Evolutionary conservation across 2,888 invertebrate genomes (phyloP).

Genomic region (Pyrgus malvae): DNA sequence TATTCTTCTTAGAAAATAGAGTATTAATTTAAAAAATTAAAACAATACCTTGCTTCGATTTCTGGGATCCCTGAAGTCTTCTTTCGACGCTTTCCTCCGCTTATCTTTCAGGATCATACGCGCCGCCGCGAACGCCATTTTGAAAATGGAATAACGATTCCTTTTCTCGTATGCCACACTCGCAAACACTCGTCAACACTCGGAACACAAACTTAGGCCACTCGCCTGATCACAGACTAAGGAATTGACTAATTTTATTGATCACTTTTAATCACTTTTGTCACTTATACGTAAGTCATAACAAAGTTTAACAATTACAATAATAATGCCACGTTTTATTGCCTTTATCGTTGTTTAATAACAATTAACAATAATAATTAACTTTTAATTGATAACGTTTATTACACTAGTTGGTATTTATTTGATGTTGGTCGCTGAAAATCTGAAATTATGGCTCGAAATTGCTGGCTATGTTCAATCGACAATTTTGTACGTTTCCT

Average conservation of each 20-base stretch:
- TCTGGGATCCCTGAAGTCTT: conserved; percentile 87
- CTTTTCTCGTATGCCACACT: conserved; percentile 11
- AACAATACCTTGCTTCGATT: conserved; percentile 93
- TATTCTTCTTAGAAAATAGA: conserved; percentile 29
- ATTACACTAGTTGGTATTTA: background rate
- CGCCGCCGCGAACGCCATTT: conserved; percentile 92
- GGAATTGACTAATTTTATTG: conserved; percentile 34
- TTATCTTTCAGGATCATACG: conserved; percentile 93
- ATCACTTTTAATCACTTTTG: conserved; percentile 30
- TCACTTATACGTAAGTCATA: conserved; percentile 41
- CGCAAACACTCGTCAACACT: conserved; percentile 23
- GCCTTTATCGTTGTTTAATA: conserved; percentile 51
- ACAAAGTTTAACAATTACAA: conserved; percentile 5
- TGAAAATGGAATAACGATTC: conserved; percentile 38
- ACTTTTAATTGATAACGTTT: conserved; percentile 20
- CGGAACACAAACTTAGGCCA: conserved; percentile 33
- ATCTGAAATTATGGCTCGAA: background rate
- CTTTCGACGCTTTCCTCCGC: conserved; percentile 89
- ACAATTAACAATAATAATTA: conserved; percentile 38
- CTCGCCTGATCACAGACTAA: conserved; percentile 37
- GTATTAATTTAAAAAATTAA: too few relatives aligned
- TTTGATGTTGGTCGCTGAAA: background rate
- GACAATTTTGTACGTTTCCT: background rate
- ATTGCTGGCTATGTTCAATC: conserved; percentile 1
- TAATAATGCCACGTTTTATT: conserved; percentile 48